Percentiles rank a stretch among this genome's conserved stretches.
Conservation (phyloP, 1,140 invertebrate genomes). For the Ganaspis sp. region DNA sequence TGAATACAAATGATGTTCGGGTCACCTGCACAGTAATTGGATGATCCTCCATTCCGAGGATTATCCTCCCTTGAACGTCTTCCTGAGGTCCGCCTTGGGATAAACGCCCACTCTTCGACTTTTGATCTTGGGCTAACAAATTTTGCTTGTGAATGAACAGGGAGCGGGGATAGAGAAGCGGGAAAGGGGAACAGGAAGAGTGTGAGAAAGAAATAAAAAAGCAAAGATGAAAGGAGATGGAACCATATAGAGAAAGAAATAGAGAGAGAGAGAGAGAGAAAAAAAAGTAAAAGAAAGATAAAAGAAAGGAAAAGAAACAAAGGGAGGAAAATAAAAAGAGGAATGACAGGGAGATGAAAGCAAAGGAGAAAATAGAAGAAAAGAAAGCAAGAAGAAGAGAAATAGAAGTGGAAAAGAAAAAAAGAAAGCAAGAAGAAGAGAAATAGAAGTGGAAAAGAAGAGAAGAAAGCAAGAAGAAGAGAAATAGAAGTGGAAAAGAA, state of each 20-base stretch:
- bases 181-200: background rate
- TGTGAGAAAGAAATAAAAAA: background rate
- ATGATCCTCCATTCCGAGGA: conserved; percentile 65
- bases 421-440: too few relatives aligned
- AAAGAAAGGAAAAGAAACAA: background rate
- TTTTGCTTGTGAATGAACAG: background rate
- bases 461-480: too few relatives aligned
- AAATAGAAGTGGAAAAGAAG: too few relatives aligned
- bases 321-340: background rate
- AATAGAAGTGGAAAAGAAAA: too few relatives aligned
- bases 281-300: too few relatives aligned
- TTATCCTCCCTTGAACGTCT: conserved; percentile 61
- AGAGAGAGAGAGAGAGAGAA: background rate
- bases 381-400: too few relatives aligned
- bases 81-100: background rate
- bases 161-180: background rate
- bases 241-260: background rate
- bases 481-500: too few relatives aligned
- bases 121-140: conserved; percentile 13
- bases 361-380: too few relatives aligned
- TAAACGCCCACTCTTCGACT: conserved; percentile 20
- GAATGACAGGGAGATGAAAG: too few relatives aligned
- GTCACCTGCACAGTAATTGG: conserved; percentile 67
- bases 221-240: too few relatives aligned
- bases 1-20: conserved; percentile 66